Percentiles rank a stretch among this genome's conserved stretches.
Conservation (phyloP, 2,797 vertebrate genomes). For the Adelosebastes latens region DNA sequence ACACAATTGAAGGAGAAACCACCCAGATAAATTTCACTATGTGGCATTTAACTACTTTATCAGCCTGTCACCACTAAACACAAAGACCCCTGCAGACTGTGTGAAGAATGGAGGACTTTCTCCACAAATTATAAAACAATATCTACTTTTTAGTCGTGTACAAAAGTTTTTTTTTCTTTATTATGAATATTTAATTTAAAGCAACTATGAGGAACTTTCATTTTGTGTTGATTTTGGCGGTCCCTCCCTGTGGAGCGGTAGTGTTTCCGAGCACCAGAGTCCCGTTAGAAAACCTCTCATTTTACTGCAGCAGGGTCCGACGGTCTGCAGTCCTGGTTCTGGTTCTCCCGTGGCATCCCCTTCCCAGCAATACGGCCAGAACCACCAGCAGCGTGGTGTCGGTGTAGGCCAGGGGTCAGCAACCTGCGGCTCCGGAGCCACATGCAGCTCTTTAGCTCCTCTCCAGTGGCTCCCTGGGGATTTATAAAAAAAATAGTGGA, state of each 20-base stretch:
- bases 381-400: no score
- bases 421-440: no score
- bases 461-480: no score
- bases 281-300: no score
- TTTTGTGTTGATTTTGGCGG: not conserved
- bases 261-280: not conserved
- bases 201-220: not conserved
- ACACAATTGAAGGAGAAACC: slow-evolving; percentile 34
- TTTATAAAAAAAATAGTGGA: no score
- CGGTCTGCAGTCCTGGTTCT: no score
- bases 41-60: not conserved
- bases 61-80: not conserved
- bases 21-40: slow-evolving; percentile 22
- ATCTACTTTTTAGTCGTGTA: not conserved
- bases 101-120: not conserved
- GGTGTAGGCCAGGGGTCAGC: no score
- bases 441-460: no score
- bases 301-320: no score
- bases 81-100: slow-evolving; percentile 1
- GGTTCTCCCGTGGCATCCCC: no score
- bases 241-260: not conserved
- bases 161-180: not conserved
- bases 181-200: not conserved
- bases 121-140: not conserved
- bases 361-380: no score